A percentile compares a stretch with the other conserved stretches of the same genome.
Evolutionary conservation across 1,140 invertebrate genomes (phyloP).

Genomic region (Agraylea sexmaculata): DNA sequence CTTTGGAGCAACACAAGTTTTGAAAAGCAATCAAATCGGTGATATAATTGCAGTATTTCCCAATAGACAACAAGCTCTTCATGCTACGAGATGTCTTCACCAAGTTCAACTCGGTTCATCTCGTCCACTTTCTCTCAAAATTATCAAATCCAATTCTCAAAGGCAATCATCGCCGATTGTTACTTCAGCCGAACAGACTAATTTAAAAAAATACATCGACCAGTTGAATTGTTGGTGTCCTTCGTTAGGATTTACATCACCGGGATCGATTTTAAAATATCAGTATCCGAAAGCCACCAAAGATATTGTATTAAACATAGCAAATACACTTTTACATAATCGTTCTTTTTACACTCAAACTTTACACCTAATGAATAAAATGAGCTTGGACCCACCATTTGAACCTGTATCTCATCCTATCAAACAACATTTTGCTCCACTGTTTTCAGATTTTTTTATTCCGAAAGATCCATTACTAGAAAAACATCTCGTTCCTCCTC

Average conservation of each 20-base stretch:
- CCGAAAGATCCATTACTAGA: constrained; percentile 7
- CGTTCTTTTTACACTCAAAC: constrained; percentile 79
- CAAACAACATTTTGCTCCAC: constrained; percentile 31
- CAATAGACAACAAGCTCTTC: too few species aligned
- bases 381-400: constrained; percentile 85
- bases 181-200: constrained; percentile 26
- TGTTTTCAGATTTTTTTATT: too few species aligned
- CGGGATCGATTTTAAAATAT: constrained; percentile 58
- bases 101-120: too few species aligned
- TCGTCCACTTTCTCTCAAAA: too few species aligned
- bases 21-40: too few species aligned
- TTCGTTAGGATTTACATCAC: constrained; percentile 53
- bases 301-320: constrained; percentile 66
- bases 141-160: too few species aligned
- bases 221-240: constrained; percentile 57
- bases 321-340: constrained; percentile 57
- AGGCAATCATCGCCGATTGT: constrained; percentile 19
- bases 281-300: constrained; percentile 64
- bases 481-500: constrained; percentile 14
- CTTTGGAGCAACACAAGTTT: too few species aligned
- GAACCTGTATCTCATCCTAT: constrained; percentile 39
- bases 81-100: too few species aligned
- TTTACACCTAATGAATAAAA: constrained; percentile 90
- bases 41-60: too few species aligned
- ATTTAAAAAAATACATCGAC: constrained; percentile 50